Percentiles rank a stretch among this genome's conserved stretches.
These are phyloP conservation scores for Tringa solitaria DNA, from an alignment of 2,113 vertebrate species.

Conservation along the genomic window DNA sequence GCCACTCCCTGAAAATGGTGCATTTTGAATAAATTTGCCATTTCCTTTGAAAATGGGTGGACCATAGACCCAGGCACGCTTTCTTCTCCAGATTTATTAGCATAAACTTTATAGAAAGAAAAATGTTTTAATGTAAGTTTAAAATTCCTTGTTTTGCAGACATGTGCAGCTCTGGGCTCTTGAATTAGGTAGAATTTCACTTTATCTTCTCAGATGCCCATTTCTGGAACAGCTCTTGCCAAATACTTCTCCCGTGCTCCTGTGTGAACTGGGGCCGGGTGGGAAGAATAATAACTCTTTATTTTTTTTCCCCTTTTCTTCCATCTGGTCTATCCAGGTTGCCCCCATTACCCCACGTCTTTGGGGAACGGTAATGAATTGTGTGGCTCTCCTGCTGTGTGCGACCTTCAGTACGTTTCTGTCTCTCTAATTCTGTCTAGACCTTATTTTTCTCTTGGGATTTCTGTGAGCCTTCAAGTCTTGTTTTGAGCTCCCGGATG, in stretches of 20 bases:
- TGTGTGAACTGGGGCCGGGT: neutral
- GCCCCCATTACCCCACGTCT: neutral
- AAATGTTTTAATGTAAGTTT: neutral
- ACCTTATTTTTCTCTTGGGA: neutral
- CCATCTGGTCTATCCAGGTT: neutral
- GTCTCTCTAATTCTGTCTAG: neutral
- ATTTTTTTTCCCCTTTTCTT: neutral
- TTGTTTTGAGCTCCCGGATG: neutral
- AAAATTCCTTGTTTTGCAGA: neutral
- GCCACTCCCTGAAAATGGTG: neutral
- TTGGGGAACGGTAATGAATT: neutral
- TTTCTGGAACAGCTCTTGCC: neutral
- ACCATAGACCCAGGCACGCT: neutral
- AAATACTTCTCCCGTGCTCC: neutral
- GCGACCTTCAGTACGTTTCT: neutral
- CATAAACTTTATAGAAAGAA: neutral
- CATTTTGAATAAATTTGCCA: neutral
- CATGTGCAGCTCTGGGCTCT: neutral
- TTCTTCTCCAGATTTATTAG: neutral
- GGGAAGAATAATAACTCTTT: neutral
- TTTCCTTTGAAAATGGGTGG: neutral
- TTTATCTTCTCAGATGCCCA: neutral
- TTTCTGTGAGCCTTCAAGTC: neutral
- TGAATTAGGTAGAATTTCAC: neutral
- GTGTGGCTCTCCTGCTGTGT: neutral